Base-by-base conservation (phyloP, 1,140 invertebrate genomes). In the Tetramorium simillimum region DNA sequence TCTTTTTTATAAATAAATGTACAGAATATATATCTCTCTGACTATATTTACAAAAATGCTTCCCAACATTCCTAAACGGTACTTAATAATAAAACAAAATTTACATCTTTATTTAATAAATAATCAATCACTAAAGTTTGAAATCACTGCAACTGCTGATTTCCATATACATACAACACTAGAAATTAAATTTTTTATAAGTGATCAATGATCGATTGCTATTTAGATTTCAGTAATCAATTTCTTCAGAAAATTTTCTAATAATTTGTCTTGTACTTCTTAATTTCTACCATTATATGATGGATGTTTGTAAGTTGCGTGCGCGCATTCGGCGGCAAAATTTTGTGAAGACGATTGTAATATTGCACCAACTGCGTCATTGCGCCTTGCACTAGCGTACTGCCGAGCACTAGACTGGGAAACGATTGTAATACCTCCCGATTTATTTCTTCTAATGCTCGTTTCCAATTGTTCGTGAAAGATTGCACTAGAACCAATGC, bases 271-370 rank as follows among this genome's bases (percentile, higher is more conserved):
- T 98, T 99, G 95, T 99, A 99, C 96, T 99, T 99, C 95, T 99
- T 99, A 60, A 99, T 98, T 96, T 99, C 99, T 3, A 99, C 98
- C 98, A 99, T 99, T 82, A 99, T 98, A 80, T 99, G 98, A 96
- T 99, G 99, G 93, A 99, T 99, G 94, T 99, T 99, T 0, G 99
- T 98, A 28, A 99, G 96, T 95, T 99, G 98, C 33, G 97, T 97
- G 89, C 98, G 96, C 6, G 97, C 97, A 93, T 98, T 97, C 6
- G 98, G 98, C 4, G 98, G 97, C n/a, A 99, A 94, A 46, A 99
- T 96, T 95, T 99, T 99, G 91, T 99, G 98, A 94, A 99, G 99
- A 88, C 99, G 96, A 95, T 99, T 98, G 95, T 99, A 99, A 96
- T 99, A 99, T 95, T 99, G 98, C 40, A 99, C 98, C 46, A 99